A percentile compares a stretch with the other conserved stretches of the same genome.
Evolutionary conservation across 2,888 invertebrate species (phyloP).

Genomic region (Stomorhina lunata): DNA sequence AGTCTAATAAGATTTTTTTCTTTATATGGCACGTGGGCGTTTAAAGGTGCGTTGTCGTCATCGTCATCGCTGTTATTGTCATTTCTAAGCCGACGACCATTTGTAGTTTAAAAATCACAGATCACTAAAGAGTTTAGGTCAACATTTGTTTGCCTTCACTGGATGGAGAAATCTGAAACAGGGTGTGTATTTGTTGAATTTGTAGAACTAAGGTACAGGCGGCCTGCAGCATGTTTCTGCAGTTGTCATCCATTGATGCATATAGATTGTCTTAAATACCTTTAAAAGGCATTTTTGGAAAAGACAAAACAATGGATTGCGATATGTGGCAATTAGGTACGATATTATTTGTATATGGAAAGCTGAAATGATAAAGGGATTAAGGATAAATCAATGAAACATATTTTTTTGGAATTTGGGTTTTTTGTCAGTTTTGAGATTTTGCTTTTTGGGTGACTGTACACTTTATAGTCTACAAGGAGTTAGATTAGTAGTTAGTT

Average conservation of each 20-base stretch:
- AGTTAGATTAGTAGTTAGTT: no score
- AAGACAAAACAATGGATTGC: neutral
- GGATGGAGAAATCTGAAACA: slow-evolving; percentile 15
- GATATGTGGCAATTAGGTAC: neutral
- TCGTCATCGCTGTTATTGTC: slow-evolving; percentile 37
- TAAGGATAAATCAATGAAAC: no score
- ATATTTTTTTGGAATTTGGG: no score
- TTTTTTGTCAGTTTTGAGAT: no score
- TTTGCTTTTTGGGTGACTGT: no score
- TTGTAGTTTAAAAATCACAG: slow-evolving; percentile 2
- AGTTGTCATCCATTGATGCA: slow-evolving; percentile 50
- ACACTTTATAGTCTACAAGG: no score
- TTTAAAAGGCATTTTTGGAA: slow-evolving; percentile 6
- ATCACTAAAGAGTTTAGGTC: slow-evolving; percentile 40
- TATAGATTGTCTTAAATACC: slow-evolving; percentile 40
- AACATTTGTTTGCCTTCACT: slow-evolving; percentile 18
- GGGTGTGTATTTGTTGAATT: slow-evolving; percentile 37
- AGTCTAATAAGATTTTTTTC: slow-evolving; percentile 42
- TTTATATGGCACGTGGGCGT: slow-evolving; percentile 61
- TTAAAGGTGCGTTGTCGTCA: slow-evolving; percentile 63
- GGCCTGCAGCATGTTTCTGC: slow-evolving; percentile 6
- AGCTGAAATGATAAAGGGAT: no score
- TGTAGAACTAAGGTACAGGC: no score
- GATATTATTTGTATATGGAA: neutral
- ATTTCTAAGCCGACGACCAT: slow-evolving; percentile 28